phyloP scores from a whole-genome alignment of 2,888 invertebrate species.

The Dryobota labecula region DNA sequence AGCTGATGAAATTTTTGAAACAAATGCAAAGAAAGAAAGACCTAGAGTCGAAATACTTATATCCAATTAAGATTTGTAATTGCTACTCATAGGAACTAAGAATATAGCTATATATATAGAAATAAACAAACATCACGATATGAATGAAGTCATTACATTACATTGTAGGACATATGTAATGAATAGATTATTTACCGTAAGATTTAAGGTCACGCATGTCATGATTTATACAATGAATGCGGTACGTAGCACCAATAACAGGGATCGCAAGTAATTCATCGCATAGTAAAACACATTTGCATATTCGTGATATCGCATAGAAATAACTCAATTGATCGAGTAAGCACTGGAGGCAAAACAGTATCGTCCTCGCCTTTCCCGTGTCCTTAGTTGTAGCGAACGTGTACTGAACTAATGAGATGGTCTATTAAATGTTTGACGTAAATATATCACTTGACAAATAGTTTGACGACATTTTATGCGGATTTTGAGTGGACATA shows the following conservation, averaged over 20 bases:
- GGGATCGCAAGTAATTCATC: slow-evolving; percentile 72
- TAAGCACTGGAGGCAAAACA: slow-evolving; percentile 64
- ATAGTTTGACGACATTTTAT: slow-evolving; percentile 56
- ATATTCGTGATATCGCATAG: slow-evolving; percentile 79
- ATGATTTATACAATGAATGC: slow-evolving; percentile 69
- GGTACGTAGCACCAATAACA: slow-evolving; percentile 74
- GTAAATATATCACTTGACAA: slow-evolving; percentile 80
- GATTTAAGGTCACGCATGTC: slow-evolving; percentile 65
- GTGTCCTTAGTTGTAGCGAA: slow-evolving; percentile 83
- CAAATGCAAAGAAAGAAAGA: not conserved
- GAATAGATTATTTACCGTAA: slow-evolving; percentile 63
- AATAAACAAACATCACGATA: slow-evolving; percentile 14
- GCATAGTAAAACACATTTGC: slow-evolving; percentile 76
- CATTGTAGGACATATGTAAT: slow-evolving; percentile 49
- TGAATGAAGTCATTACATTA: slow-evolving; percentile 51
- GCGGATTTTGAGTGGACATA: slow-evolving; percentile 59
- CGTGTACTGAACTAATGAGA: slow-evolving; percentile 87
- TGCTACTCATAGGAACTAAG: not conserved
- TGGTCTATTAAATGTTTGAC: slow-evolving; percentile 82
- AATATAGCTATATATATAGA: not conserved
- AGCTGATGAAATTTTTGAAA: not conserved
- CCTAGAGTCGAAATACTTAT: not conserved
- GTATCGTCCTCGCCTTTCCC: slow-evolving; percentile 78
- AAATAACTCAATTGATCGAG: slow-evolving; percentile 77
- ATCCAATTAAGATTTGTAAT: not conserved